Conservation (phyloP, 2,888 invertebrate species). For the Synergus laeviventris region DNA sequence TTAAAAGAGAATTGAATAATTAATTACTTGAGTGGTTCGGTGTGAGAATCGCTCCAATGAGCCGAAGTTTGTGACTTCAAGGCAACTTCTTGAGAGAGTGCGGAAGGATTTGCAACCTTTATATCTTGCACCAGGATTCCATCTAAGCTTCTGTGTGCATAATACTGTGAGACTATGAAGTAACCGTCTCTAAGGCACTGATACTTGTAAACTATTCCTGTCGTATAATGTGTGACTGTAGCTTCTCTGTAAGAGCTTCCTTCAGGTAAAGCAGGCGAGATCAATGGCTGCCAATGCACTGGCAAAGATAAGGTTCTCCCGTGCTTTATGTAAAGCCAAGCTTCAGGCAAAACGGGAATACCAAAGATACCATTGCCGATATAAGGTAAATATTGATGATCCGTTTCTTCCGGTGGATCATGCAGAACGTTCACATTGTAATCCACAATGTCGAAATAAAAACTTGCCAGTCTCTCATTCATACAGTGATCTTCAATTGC, state of each 20-base stretch:
- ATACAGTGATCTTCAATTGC: conserved; percentile 81
- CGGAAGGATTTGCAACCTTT: conserved; percentile 85
- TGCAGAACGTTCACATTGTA: conserved; percentile 84
- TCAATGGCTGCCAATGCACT: conserved; percentile 83
- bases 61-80: conserved; percentile 80
- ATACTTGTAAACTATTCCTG: conserved; percentile 82
- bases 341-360: conserved; percentile 80
- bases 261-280: conserved; percentile 77
- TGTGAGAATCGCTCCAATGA: conserved; percentile 80
- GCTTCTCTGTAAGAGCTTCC: conserved; percentile 81
- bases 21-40: conserved; percentile 77
- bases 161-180: conserved; percentile 83
- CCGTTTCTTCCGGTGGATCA: conserved; percentile 77
- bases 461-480: conserved; percentile 81
- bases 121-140: conserved; percentile 89
- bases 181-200: conserved; percentile 83
- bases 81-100: conserved; percentile 79
- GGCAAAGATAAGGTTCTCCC: conserved; percentile 83
- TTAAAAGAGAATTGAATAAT: conserved; percentile 1
- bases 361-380: conserved; percentile 87
- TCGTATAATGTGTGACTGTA: conserved; percentile 83
- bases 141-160: conserved; percentile 88
- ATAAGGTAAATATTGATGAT: conserved; percentile 83
- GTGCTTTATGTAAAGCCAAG: conserved; percentile 82
- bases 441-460: conserved; percentile 80